phyloP scores from a whole-genome alignment of 2,888 invertebrate species.

The Carabus problematicus region DNA sequence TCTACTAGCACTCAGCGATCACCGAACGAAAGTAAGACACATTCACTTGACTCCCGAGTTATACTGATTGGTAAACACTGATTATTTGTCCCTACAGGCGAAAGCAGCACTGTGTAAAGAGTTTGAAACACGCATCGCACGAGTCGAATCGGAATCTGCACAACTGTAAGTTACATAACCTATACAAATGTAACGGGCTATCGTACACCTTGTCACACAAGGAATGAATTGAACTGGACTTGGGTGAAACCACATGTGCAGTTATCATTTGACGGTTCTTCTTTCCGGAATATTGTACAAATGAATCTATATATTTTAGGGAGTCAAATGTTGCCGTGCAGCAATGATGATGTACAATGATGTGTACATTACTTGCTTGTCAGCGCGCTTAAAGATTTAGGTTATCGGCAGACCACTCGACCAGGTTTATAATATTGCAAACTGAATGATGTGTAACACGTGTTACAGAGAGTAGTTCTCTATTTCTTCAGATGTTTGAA shows the following conservation, averaged over 20 bases:
- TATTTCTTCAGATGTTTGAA: too few relatives aligned
- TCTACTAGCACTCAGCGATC: constrained; percentile 71
- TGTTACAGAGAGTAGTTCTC: too few relatives aligned
- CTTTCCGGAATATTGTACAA: constrained; percentile 27
- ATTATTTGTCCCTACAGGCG: constrained; percentile 49
- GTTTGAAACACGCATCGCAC: constrained; percentile 57
- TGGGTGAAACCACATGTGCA: constrained; percentile 11
- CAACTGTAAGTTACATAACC: constrained; percentile 36
- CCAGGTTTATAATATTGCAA: too few relatives aligned
- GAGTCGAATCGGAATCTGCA: constrained; percentile 54
- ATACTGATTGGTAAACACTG: too few relatives aligned
- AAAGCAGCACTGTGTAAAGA: constrained; percentile 56
- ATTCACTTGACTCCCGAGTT: too few relatives aligned
- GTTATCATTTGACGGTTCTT: constrained; percentile 15
- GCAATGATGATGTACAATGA: too few relatives aligned
- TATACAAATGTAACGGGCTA: constrained; percentile 10
- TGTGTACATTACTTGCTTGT: too few relatives aligned
- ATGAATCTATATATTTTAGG: neutral
- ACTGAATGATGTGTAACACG: too few relatives aligned
- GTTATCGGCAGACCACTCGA: too few relatives aligned
- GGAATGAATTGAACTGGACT: constrained; percentile 17
- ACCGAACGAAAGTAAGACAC: constrained; percentile 66
- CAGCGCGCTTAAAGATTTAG: neutral
- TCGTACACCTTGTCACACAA: constrained; percentile 22
- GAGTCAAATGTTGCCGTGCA: too few relatives aligned